Conservation (phyloP, 2,797 vertebrate species). For the Potorous gilbertii region DNA sequence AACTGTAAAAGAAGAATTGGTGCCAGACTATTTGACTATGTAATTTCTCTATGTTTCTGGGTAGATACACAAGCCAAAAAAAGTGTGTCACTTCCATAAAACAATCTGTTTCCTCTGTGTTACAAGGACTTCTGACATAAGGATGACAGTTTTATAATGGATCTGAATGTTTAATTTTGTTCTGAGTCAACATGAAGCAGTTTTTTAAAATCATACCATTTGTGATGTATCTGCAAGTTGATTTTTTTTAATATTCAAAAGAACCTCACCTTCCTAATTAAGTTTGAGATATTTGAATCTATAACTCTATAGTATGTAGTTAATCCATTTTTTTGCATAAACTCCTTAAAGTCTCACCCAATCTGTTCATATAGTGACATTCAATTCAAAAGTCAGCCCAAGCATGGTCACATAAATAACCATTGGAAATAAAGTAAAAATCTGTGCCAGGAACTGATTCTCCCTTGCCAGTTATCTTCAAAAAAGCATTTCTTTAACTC, state of each 20-base stretch:
- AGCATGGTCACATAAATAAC: not conserved
- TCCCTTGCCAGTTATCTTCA: not conserved
- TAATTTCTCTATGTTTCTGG: not conserved
- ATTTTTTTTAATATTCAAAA: slow-evolving; percentile 4
- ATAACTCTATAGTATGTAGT: not conserved
- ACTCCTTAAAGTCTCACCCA: not conserved
- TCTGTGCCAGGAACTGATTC: not conserved
- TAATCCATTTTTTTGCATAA: not conserved
- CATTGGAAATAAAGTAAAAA: not conserved
- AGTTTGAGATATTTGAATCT: not conserved
- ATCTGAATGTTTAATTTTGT: slow-evolving; percentile 40
- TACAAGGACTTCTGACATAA: not conserved
- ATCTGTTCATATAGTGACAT: not conserved
- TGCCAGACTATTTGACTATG: not conserved
- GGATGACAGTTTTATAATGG: not conserved
- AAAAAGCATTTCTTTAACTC: not conserved
- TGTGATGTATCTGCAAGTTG: not conserved
- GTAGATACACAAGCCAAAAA: not conserved
- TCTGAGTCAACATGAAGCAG: slow-evolving; percentile 27
- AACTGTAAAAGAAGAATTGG: not conserved
- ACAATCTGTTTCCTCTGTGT: not conserved
- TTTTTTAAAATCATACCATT: not conserved
- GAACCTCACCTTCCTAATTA: not conserved
- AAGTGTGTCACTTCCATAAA: not conserved
- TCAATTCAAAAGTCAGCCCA: not conserved